phyloP scores from a whole-genome alignment of 1,140 invertebrate genomes.

The Protaetia brevitarsis region DNA sequence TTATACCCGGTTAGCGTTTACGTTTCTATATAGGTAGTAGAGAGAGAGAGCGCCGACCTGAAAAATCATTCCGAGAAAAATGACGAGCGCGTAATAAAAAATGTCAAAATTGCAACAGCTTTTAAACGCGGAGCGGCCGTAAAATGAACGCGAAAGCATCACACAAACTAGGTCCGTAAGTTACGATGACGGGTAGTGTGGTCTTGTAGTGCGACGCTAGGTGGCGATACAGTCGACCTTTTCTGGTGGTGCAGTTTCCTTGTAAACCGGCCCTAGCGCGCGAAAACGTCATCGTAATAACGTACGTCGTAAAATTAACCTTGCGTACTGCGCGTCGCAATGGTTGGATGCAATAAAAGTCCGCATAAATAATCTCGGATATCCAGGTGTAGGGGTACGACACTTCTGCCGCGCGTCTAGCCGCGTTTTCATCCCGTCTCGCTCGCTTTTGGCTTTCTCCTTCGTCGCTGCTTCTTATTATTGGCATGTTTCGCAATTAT shows the following conservation, averaged over 20 bases:
- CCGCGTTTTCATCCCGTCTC: too few species aligned
- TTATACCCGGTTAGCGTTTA: too few species aligned
- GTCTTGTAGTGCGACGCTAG: constrained; percentile 12
- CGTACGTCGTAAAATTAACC: constrained; percentile 43
- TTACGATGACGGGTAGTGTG: constrained; percentile 31
- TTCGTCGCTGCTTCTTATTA: background rate
- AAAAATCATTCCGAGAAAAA: constrained; percentile 1
- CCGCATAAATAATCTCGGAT: constrained; percentile 42
- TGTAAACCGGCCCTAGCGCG: background rate
- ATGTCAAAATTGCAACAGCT: constrained; percentile 33
- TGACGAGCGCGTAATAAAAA: constrained; percentile 25
- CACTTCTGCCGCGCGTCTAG: background rate
- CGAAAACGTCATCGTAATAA: constrained; percentile 34
- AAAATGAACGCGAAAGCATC: constrained; percentile 33
- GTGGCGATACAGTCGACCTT: constrained; percentile 27
- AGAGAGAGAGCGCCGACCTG: background rate
- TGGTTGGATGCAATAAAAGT: constrained; percentile 41
- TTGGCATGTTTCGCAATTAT: background rate
- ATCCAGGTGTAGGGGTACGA: constrained; percentile 39
- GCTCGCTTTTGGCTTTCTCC: too few species aligned
- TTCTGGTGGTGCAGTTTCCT: background rate
- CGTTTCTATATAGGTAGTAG: too few species aligned
- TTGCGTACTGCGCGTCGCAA: constrained; percentile 35
- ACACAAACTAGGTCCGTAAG: constrained; percentile 38
- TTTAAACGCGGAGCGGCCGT: constrained; percentile 31